A percentile compares a stretch with the other conserved stretches of the same genome.
Evolutionary conservation across 2,797 vertebrate genomes (phyloP).

Genomic region (Neomorphus geoffroyi): DNA sequence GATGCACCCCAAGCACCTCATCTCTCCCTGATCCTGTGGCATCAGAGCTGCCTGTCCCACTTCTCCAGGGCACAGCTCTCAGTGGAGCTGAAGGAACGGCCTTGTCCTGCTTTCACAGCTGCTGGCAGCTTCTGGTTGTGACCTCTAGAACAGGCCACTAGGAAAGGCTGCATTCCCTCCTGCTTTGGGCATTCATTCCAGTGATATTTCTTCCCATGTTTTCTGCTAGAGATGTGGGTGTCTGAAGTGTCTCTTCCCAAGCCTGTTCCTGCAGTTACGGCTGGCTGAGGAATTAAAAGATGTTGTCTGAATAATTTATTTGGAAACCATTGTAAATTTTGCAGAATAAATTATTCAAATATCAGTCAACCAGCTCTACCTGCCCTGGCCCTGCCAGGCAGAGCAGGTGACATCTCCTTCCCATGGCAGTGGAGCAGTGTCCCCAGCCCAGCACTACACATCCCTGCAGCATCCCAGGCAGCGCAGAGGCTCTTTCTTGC

Average conservation of each 20-base stretch:
- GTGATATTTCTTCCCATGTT: neutral
- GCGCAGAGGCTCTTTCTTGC: neutral
- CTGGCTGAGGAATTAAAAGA: neutral
- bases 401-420: neutral
- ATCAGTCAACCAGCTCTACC: neutral
- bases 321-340: neutral
- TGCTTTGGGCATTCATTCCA: fast-evolving
- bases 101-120: neutral
- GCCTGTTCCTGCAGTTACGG: neutral
- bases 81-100: neutral
- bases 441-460: neutral
- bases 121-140: fast-evolving
- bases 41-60: neutral
- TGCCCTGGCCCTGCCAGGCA: neutral
- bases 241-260: neutral
- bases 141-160: neutral
- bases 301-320: neutral
- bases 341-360: neutral
- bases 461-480: fast-evolving
- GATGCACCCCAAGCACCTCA: neutral
- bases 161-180: neutral
- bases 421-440: neutral
- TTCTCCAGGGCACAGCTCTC: neutral
- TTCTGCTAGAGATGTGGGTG: neutral
- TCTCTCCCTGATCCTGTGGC: neutral